Evolutionary conservation across 2,888 invertebrate species (phyloP).

Genomic region (Orgyia antiqua): DNA sequence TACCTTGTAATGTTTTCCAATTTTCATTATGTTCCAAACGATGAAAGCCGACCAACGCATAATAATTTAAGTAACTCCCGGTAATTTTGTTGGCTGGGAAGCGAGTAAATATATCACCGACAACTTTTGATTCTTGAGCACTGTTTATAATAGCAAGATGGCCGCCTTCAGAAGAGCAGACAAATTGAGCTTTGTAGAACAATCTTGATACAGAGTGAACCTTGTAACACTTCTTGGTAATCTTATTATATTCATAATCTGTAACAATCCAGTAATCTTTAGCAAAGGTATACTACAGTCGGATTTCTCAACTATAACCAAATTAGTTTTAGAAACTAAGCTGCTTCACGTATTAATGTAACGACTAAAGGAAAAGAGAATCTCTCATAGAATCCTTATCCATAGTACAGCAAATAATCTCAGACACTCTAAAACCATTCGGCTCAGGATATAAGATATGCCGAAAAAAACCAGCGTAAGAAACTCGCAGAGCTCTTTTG

Average conservation of each 20-base stretch:
- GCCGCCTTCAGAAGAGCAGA: conserved; percentile 40
- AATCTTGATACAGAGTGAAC: conserved; percentile 33
- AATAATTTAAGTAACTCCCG: conserved; percentile 16
- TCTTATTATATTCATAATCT: conserved; percentile 31
- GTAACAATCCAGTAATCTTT: too few species aligned
- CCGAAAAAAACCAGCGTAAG: too few species aligned
- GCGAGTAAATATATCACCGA: conserved; percentile 23
- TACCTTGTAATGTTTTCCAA: conserved; percentile 37
- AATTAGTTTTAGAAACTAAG: too few species aligned
- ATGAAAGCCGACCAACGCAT: conserved; percentile 28
- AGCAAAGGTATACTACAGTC: too few species aligned
- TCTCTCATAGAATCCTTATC: too few species aligned
- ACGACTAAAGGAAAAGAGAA: too few species aligned
- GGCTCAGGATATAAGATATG: too few species aligned
- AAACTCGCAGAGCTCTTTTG: too few species aligned
- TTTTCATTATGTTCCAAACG: conserved; percentile 32
- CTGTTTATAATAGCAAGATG: conserved; percentile 42
- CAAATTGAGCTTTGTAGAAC: conserved; percentile 39
- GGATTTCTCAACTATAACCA: too few species aligned
- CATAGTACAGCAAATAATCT: too few species aligned
- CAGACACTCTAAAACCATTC: too few species aligned
- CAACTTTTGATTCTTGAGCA: conserved; percentile 24
- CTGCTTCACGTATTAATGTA: too few species aligned
- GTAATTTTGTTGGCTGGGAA: conserved; percentile 18
- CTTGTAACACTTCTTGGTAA: conserved; percentile 45